Conservation (phyloP, 2,797 vertebrate species). For the Vipera ursinii region DNA sequence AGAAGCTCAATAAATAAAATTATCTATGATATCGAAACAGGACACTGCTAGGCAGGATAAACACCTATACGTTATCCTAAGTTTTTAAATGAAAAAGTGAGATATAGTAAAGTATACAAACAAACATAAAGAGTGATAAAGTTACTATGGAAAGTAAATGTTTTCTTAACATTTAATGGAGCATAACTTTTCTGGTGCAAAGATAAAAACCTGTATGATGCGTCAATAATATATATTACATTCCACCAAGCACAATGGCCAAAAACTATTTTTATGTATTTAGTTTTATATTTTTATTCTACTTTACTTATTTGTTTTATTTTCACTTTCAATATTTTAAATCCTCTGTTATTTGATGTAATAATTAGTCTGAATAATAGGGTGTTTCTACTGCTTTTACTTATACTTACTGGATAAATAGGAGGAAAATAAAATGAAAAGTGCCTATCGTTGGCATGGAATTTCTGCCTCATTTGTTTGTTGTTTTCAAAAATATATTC, state of each 20-base stretch:
- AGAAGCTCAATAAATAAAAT: not conserved
- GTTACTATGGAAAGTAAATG: not conserved
- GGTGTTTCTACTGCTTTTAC: not conserved
- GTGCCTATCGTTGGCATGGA: slow-evolving; percentile 54
- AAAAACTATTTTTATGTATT: not conserved
- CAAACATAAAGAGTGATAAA: not conserved
- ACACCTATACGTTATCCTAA: not conserved
- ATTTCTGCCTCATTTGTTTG: slow-evolving; percentile 56
- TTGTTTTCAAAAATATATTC: slow-evolving; percentile 54
- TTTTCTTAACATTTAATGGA: not conserved
- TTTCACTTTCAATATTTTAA: not conserved
- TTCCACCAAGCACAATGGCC: not conserved
- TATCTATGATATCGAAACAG: not conserved
- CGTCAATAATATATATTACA: not conserved
- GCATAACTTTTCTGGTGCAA: not conserved
- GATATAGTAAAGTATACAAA: not conserved
- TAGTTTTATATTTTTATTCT: not conserved
- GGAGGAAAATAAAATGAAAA: not conserved
- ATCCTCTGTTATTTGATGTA: not conserved
- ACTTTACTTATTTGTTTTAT: not conserved
- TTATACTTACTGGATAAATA: not conserved
- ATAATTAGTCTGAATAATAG: not conserved
- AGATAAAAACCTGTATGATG: not conserved
- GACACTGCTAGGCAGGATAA: not conserved
- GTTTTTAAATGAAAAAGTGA: not conserved